Conservation (phyloP, 2,888 invertebrate species). For the Nebria brevicollis region DNA sequence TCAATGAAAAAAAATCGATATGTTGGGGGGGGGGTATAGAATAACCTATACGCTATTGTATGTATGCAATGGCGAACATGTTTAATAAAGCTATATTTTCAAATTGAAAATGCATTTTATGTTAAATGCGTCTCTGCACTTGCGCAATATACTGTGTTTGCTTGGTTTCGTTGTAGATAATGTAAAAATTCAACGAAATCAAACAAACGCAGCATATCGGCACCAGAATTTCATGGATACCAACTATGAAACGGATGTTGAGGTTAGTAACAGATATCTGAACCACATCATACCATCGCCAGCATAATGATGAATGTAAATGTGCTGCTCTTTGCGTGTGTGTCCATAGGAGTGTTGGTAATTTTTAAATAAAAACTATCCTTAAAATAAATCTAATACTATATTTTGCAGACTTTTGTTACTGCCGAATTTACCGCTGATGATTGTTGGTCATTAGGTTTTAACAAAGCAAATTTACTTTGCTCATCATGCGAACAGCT, state of each 20-base stretch:
- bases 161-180: no score
- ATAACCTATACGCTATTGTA: no score
- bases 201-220: no score
- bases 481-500: constrained; percentile 92
- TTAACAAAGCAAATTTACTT: constrained; percentile 83
- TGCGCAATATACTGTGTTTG: no score
- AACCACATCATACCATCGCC: no score
- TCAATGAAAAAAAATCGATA: no score
- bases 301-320: background rate
- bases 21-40: no score
- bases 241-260: background rate
- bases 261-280: background rate
- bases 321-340: background rate
- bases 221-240: background rate
- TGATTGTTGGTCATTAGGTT: constrained; percentile 87
- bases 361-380: background rate
- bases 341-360: background rate
- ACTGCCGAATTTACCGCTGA: constrained; percentile 75
- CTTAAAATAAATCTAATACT: background rate
- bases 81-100: no score
- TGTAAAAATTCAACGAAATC: no score
- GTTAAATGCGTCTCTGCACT: no score
- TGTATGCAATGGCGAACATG: no score
- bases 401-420: constrained; percentile 25
- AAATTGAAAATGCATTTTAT: no score